Conservation (phyloP, 2,113 vertebrate genomes). For the Anser cygnoides region DNA sequence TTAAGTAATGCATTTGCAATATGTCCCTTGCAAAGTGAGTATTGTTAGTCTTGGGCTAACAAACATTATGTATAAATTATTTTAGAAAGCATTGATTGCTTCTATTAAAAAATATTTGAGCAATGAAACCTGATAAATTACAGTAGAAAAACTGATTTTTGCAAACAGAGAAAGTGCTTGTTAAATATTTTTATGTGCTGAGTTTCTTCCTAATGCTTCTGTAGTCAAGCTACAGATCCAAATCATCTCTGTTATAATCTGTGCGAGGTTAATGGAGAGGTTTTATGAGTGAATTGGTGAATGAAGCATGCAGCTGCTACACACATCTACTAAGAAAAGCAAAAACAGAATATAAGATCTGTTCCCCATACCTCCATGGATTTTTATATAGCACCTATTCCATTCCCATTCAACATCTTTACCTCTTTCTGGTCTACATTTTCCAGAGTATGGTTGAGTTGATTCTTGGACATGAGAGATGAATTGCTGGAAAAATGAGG, state of each 20-base stretch:
- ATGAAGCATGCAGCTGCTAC: not conserved
- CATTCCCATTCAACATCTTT: not conserved
- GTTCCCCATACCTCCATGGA: accelerated
- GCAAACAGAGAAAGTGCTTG: not conserved
- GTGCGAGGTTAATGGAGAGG: not conserved
- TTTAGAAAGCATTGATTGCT: not conserved
- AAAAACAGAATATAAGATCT: not conserved
- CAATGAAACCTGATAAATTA: not conserved
- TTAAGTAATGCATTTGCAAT: not conserved
- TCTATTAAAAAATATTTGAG: not conserved
- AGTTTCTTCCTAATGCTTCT: not conserved
- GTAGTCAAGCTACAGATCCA: not conserved
- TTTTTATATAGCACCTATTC: not conserved
- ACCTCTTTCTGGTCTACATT: not conserved
- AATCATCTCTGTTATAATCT: not conserved
- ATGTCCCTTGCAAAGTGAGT: not conserved
- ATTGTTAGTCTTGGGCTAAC: not conserved
- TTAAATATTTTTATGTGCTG: not conserved
- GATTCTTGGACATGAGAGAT: not conserved
- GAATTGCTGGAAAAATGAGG: not conserved
- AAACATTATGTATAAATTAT: not conserved
- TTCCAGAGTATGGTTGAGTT: accelerated
- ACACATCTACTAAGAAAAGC: not conserved
- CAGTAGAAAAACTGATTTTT: not conserved
- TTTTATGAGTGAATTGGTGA: not conserved